These are phyloP conservation scores for Alexandromys fortis DNA, from an alignment of 2,113 vertebrate species.

Conservation along the genomic window DNA sequence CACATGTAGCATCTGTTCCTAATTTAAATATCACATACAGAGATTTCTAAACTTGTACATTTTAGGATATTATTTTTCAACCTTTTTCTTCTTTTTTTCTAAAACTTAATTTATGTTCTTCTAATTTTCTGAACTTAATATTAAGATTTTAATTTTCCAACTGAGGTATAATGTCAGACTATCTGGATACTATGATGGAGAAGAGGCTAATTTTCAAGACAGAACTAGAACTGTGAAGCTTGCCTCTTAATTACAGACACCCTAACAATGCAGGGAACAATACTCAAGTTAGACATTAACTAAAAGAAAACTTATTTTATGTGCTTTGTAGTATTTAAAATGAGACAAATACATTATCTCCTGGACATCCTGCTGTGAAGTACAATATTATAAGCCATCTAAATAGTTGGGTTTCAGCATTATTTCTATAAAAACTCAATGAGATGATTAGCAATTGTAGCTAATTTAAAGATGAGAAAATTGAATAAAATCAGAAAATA, in stretches of 20 bases:
- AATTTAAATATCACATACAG: slow-evolving; percentile 59
- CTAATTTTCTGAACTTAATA: neutral
- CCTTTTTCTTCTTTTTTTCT: neutral
- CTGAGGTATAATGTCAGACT: neutral
- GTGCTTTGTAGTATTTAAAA: neutral
- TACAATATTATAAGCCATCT: neutral
- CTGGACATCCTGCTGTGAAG: neutral
- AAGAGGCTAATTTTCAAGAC: accelerated
- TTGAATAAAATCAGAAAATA: neutral
- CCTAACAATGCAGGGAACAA: neutral
- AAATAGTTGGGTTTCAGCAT: neutral
- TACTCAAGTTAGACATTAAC: neutral
- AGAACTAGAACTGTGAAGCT: neutral
- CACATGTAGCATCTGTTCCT: slow-evolving; percentile 55
- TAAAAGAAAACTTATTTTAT: neutral
- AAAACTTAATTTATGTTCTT: neutral
- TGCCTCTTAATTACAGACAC: neutral
- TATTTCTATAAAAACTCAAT: neutral
- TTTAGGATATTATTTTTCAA: neutral
- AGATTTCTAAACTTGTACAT: slow-evolving; percentile 30
- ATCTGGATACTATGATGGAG: neutral
- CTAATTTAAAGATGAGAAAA: neutral
- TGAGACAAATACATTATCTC: neutral
- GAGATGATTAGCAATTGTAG: neutral
- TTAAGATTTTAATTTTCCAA: neutral